These are phyloP conservation scores for Onychostoma macrolepis DNA, from an alignment of 2,113 vertebrate genomes.

Conservation along the genomic window DNA sequence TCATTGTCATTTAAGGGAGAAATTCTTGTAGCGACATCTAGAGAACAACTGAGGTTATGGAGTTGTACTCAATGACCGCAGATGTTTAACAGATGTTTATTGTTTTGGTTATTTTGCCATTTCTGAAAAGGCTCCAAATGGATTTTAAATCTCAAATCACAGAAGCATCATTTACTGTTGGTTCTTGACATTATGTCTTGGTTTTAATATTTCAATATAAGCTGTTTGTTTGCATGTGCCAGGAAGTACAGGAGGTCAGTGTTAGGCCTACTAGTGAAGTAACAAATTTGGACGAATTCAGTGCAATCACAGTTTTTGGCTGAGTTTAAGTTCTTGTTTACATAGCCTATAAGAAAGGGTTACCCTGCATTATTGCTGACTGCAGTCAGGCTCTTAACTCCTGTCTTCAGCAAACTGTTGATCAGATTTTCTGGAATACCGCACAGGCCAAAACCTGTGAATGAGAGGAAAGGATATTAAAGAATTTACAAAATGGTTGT, in stretches of 20 bases:
- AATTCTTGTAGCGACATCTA: neutral
- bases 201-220: neutral
- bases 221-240: neutral
- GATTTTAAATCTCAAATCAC: neutral
- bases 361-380: constrained; percentile 99
- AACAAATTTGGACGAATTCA: neutral
- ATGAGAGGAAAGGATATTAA: constrained; percentile 8
- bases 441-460: constrained; percentile 91
- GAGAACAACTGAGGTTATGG: neutral
- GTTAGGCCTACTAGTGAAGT: neutral
- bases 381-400: constrained; percentile 88
- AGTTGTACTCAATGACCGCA: neutral
- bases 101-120: neutral
- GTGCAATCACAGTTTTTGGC: neutral
- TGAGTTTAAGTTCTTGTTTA: neutral
- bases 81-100: neutral
- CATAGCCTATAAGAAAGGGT: constrained; percentile 46
- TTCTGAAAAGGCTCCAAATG: neutral
- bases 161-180: neutral
- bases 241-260: neutral
- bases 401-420: constrained; percentile 88
- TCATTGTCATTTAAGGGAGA: neutral
- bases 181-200: neutral
- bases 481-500: neutral
- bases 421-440: constrained; percentile 98